Percentiles rank a stretch among this genome's conserved stretches.
phyloP scores from a whole-genome alignment of 2,888 invertebrate genomes.

The Willowsia nigromaculata region DNA sequence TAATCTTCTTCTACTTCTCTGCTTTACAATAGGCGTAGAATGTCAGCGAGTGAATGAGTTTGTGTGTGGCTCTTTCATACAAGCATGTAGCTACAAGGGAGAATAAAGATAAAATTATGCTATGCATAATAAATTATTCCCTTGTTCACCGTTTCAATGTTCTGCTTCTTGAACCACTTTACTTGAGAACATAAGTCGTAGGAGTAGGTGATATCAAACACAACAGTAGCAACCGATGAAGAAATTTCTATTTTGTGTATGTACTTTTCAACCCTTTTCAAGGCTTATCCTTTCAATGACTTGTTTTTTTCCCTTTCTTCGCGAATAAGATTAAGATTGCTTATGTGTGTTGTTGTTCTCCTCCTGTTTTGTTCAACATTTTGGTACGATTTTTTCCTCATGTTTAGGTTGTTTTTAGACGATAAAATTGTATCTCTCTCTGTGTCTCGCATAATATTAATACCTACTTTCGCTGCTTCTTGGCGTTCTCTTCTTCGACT shows the following conservation, averaged over 20 bases:
- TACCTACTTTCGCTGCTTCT: neutral
- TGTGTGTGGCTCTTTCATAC: conserved; percentile 13
- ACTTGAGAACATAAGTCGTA: neutral
- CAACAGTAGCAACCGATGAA: neutral
- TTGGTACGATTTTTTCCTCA: conserved; percentile 45
- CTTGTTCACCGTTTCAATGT: conserved; percentile 71
- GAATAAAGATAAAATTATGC: conserved; percentile 54
- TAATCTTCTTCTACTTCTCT: neutral
- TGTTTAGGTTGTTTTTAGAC: conserved; percentile 55
- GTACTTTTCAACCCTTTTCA: neutral
- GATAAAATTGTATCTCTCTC: conserved; percentile 64
- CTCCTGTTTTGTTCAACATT: conserved; percentile 8
- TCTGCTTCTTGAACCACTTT: conserved; percentile 57
- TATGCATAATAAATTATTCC: conserved; percentile 72
- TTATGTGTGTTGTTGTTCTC: neutral
- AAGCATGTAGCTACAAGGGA: conserved; percentile 8
- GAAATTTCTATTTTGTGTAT: neutral
- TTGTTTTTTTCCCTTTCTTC: conserved; percentile 17
- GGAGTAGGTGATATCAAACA: neutral
- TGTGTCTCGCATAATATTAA: neutral
- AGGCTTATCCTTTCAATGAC: conserved; percentile 13
- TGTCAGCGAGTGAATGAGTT: neutral
- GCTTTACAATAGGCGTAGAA: neutral
- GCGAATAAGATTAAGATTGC: conserved; percentile 34
- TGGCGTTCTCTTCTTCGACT: neutral